phyloP scores from a whole-genome alignment of 2,888 invertebrate species.

The Drosophila mulleri region DNA sequence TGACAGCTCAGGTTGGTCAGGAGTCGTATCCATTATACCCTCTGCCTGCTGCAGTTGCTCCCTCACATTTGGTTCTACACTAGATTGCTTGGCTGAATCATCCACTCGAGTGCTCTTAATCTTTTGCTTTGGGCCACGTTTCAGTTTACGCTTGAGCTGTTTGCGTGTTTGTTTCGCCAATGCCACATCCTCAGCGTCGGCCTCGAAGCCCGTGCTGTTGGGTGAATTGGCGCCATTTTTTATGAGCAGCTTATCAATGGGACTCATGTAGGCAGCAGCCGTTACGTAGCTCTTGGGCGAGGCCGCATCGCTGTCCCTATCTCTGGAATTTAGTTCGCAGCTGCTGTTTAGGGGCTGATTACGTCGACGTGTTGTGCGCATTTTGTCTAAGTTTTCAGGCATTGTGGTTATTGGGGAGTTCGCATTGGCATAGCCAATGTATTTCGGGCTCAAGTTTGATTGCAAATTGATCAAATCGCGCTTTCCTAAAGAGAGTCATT shows the following conservation, averaged over 20 bases:
- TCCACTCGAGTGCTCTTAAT: background rate
- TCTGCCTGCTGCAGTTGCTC: background rate
- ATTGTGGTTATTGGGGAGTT: conserved; percentile 51
- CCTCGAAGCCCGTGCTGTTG: conserved; percentile 69
- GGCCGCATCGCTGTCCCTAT: conserved; percentile 32
- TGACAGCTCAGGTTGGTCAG: background rate
- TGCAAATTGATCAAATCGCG: conserved; percentile 80
- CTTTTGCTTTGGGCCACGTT: conserved; percentile 51
- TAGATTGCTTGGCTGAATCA: background rate
- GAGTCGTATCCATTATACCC: background rate
- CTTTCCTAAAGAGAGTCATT: conserved; percentile 51
- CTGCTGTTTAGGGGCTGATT: conserved; percentile 37
- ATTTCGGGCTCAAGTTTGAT: conserved; percentile 83
- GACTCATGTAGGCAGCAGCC: conserved; percentile 66
- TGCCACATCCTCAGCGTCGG: conserved; percentile 59
- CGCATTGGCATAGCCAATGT: conserved; percentile 78
- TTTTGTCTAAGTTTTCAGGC: conserved; percentile 53
- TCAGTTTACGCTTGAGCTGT: conserved; percentile 58
- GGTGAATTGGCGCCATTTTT: conserved; percentile 81
- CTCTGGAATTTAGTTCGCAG: conserved; percentile 33
- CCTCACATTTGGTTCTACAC: background rate
- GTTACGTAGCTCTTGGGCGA: conserved; percentile 36
- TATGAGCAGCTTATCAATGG: conserved; percentile 82
- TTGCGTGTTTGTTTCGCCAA: conserved; percentile 21
- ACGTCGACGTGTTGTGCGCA: conserved; percentile 65